Percentiles rank a stretch among this genome's conserved stretches.
Evolutionary conservation across 2,888 invertebrate species (phyloP).

Genomic region (Agrotis ipsilon): DNA sequence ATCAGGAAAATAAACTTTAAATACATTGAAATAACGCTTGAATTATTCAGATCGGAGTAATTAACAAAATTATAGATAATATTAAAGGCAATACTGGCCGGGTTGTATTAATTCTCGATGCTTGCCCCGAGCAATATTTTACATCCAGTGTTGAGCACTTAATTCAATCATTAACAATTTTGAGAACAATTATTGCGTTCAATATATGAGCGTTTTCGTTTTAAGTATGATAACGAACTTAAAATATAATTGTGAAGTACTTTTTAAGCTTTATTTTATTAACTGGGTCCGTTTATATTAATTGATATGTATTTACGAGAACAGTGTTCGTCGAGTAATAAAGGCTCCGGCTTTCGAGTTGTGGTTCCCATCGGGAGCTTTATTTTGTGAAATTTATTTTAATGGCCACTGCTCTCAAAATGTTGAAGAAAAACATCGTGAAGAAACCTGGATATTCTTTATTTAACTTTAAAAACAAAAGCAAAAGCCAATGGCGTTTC

Average conservation of each 20-base stretch:
- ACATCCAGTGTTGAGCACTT: conserved; percentile 39
- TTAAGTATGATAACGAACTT: not conserved
- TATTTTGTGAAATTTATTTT: not conserved
- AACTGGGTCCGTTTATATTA: not conserved
- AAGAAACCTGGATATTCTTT: no score
- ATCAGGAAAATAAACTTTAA: conserved; percentile 4
- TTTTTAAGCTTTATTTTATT: not conserved
- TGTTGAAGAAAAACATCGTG: no score
- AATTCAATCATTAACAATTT: conserved; percentile 59
- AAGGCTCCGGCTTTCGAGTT: no score
- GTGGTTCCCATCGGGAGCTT: not conserved
- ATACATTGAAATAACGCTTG: conserved; percentile 9
- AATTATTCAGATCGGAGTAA: conserved; percentile 37
- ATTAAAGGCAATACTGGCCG: conserved; percentile 22
- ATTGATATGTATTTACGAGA: not conserved
- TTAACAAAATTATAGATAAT: conserved; percentile 32
- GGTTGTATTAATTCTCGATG: conserved; percentile 23
- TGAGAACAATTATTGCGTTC: conserved; percentile 22
- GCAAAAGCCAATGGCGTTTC: no score
- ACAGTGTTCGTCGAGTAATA: no score
- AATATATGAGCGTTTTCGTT: not conserved
- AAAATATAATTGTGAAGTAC: not conserved
- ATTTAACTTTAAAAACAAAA: no score
- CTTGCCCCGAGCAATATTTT: conserved; percentile 43
- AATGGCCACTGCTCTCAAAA: no score